These are phyloP conservation scores for Sicus ferrugineus DNA, from an alignment of 2,888 invertebrate species.

Conservation along the genomic window DNA sequence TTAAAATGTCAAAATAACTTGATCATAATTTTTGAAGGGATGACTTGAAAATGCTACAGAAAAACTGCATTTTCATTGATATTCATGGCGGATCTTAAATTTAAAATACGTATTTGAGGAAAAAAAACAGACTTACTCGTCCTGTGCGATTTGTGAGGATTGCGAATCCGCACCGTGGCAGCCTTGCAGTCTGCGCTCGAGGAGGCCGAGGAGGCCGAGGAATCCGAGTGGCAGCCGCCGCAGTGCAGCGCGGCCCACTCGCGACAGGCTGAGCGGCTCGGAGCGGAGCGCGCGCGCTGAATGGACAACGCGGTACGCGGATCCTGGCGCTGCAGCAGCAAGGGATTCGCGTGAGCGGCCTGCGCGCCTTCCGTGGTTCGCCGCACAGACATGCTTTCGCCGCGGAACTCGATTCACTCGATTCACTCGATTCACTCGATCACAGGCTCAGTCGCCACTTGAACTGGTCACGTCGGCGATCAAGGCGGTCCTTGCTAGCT, in stretches of 20 bases:
- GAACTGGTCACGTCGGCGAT: no score
- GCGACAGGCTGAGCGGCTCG: background rate
- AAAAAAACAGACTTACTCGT: constrained; percentile 45
- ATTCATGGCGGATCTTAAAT: background rate
- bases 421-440: no score
- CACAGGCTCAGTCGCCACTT: no score
- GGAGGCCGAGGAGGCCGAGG: background rate
- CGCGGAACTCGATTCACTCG: no score
- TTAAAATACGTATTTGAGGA: no score
- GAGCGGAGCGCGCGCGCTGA: background rate
- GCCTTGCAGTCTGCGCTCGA: background rate
- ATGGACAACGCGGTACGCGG: constrained; percentile 27
- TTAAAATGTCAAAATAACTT: no score
- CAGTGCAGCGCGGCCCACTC: background rate
- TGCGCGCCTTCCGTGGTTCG: background rate
- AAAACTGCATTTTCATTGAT: no score
- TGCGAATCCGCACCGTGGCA: constrained; percentile 34
- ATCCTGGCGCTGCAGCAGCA: constrained; percentile 30
- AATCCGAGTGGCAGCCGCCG: background rate
- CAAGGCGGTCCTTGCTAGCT: no score
- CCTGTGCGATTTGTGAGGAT: constrained; percentile 40
- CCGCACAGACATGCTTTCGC: background rate
- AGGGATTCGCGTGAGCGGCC: background rate
- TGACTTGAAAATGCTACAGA: no score
- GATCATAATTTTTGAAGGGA: no score